Conservation (phyloP, 2,888 invertebrate genomes). For the Caenorhabditis afra region DNA sequence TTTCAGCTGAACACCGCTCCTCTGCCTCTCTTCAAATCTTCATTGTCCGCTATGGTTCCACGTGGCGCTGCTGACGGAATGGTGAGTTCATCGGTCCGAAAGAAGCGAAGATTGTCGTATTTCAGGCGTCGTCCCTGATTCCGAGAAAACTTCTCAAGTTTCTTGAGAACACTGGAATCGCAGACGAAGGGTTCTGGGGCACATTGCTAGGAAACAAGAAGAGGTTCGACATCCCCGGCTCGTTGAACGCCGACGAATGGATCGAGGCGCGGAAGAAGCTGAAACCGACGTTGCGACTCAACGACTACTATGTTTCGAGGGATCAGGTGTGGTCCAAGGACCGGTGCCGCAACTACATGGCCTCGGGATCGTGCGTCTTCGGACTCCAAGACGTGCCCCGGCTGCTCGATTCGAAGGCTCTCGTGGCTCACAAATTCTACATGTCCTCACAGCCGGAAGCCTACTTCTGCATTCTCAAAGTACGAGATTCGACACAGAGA, state of each 20-base stretch:
- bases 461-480: slow-evolving; percentile 64
- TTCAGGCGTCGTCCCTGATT: slow-evolving; percentile 28
- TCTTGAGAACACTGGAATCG: slow-evolving; percentile 51
- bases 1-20: slow-evolving; percentile 55
- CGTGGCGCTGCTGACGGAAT: slow-evolving; percentile 55
- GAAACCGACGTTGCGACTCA: slow-evolving; percentile 6
- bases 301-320: slow-evolving; percentile 58
- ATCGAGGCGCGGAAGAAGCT: slow-evolving; percentile 11
- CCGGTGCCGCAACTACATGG: slow-evolving; percentile 31
- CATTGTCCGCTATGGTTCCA: slow-evolving; percentile 60
- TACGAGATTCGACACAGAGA: slow-evolving; percentile 2
- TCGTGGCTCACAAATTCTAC: slow-evolving; percentile 68
- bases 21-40: slow-evolving; percentile 62
- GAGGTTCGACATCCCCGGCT: slow-evolving; percentile 44
- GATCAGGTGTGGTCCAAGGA: slow-evolving; percentile 41
- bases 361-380: slow-evolving; percentile 57
- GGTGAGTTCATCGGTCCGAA: not conserved
- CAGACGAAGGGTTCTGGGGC: slow-evolving; percentile 67
- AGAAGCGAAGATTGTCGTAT: not conserved
- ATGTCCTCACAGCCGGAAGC: slow-evolving; percentile 61
- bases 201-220: slow-evolving; percentile 54
- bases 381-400: slow-evolving; percentile 55
- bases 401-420: slow-evolving; percentile 26
- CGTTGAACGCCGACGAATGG: slow-evolving; percentile 31
- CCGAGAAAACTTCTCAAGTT: slow-evolving; percentile 50